Percentiles rank a stretch among this genome's conserved stretches.
phyloP scores from a whole-genome alignment of 2,113 vertebrate species.

The Rhagologus leucostigma region DNA sequence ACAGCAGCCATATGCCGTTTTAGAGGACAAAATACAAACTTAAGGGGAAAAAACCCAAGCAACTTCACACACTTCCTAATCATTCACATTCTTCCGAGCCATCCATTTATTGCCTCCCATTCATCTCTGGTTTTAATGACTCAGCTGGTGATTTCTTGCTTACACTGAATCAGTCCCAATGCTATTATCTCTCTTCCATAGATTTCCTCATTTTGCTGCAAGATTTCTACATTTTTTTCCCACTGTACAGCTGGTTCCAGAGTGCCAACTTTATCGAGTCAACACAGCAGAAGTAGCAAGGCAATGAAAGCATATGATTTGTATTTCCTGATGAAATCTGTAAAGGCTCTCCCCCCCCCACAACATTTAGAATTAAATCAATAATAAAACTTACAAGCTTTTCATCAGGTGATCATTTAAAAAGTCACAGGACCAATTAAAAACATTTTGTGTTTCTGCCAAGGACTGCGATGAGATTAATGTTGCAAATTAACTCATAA shows the following conservation, averaged over 20 bases:
- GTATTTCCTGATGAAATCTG: not conserved
- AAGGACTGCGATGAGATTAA: not conserved
- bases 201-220: constrained; percentile 9
- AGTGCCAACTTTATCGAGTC: not conserved
- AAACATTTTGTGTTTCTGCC: not conserved
- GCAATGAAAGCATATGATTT: not conserved
- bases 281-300: not conserved
- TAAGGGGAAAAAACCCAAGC: not conserved
- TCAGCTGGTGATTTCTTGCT: constrained; percentile 43
- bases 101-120: constrained; percentile 7
- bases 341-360: not conserved
- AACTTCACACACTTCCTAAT: not conserved
- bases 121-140: constrained; percentile 32
- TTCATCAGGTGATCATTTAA: constrained; percentile 30
- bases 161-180: not conserved
- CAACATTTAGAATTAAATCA: not conserved
- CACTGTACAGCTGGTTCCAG: constrained; percentile 19
- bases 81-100: not conserved
- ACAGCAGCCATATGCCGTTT: not conserved
- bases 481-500: constrained; percentile 40
- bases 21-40: not conserved
- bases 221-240: not conserved
- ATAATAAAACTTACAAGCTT: not conserved
- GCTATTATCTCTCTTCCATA: constrained; percentile 1
- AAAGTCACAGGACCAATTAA: constrained; percentile 47